A percentile compares a stretch with the other conserved stretches of the same genome.
Evolutionary conservation across 1,140 invertebrate genomes (phyloP).

Genomic region (Anoplophora glabripennis): DNA sequence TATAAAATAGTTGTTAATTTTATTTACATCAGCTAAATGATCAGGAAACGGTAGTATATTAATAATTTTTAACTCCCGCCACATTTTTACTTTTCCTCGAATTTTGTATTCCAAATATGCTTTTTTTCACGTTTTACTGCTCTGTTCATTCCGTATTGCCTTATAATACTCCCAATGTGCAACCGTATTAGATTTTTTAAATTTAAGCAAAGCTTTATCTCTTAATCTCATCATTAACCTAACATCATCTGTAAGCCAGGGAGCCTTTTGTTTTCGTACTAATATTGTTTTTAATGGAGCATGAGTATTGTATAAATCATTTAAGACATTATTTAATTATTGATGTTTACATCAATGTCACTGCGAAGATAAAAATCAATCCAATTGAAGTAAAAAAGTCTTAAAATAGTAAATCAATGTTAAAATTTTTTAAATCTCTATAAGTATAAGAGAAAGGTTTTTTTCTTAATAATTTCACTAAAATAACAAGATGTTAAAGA

Average conservation of each 20-base stretch:
- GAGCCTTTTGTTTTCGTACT: slow-evolving; percentile 4
- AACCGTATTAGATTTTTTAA: slow-evolving; percentile 7
- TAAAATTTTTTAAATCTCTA: neutral
- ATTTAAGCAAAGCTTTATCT: slow-evolving; percentile 11
- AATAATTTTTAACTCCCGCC: no score
- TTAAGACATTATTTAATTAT: neutral
- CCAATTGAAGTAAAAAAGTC: neutral
- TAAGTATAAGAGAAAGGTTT: neutral
- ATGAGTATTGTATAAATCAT: neutral
- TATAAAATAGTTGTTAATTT: no score
- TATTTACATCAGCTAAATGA: no score
- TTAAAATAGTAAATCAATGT: neutral
- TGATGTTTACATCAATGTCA: neutral
- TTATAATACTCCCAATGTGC: no score
- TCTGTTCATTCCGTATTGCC: no score
- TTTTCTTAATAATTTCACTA: neutral
- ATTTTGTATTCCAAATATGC: no score
- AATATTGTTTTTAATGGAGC: neutral
- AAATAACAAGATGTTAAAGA: neutral
- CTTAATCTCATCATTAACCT: slow-evolving; percentile 5
- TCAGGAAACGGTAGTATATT: no score
- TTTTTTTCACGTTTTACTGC: no score
- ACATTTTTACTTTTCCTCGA: no score
- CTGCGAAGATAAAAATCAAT: neutral
- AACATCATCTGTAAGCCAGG: slow-evolving; percentile 15